phyloP scores from a whole-genome alignment of 2,113 vertebrate genomes.

The Tyrannus savana region DNA sequence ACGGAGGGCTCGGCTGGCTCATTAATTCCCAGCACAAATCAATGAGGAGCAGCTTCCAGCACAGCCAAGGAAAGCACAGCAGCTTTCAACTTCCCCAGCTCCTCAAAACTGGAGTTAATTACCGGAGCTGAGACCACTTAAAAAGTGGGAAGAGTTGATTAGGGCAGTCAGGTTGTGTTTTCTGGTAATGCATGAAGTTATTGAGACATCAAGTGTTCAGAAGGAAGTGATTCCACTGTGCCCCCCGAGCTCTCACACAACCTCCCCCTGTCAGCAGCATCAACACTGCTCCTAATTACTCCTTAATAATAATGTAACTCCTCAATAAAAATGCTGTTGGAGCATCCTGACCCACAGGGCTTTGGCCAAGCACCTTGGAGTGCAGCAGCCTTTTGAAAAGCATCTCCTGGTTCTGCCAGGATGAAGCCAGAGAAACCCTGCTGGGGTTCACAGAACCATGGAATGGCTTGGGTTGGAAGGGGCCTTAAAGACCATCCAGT shows the following conservation, averaged over 20 bases:
- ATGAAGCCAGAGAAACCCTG: background rate
- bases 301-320: background rate
- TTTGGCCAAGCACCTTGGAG: background rate
- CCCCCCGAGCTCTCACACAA: background rate
- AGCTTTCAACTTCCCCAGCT: conserved; percentile 26
- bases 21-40: conserved; percentile 55
- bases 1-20: conserved; percentile 21
- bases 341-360: background rate
- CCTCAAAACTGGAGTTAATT: conserved; percentile 54
- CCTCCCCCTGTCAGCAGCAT: background rate
- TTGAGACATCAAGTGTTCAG: conserved; percentile 22
- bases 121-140: conserved; percentile 30
- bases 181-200: background rate
- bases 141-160: background rate
- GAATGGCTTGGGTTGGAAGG: background rate
- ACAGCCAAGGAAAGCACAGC: background rate
- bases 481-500: background rate
- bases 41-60: conserved; percentile 53
- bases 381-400: background rate
- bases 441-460: background rate
- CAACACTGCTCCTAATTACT: background rate
- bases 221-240: background rate
- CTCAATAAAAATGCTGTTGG: no score
- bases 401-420: background rate
- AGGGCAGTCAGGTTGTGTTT: background rate